phyloP scores from a whole-genome alignment of 2,113 vertebrate genomes.

The Ovis aries region ARS-UI_Ramb_v3.0 NC_056055.1:151817501-151818000 shows the following conservation, averaged over 20 bases:
- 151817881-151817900: background rate
- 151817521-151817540: background rate
- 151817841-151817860: background rate
- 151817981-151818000: constrained; percentile 68
- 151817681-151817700: background rate
- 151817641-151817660: background rate
- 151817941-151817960: constrained; percentile 30
- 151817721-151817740: background rate
- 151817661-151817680: background rate
- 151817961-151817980: constrained; percentile 9
- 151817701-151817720: background rate
- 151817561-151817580: background rate
- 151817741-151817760: background rate
- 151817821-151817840: background rate
- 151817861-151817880: background rate
- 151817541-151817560: background rate
- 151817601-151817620: background rate
- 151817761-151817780: background rate
- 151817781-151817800: background rate
- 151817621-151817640: background rate
- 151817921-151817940: background rate
- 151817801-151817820: background rate
- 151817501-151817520: too few species aligned
- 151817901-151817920: background rate
- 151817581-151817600: background rate